Conservation (phyloP, 2,888 invertebrate species). For the Beris morrisii region DNA sequence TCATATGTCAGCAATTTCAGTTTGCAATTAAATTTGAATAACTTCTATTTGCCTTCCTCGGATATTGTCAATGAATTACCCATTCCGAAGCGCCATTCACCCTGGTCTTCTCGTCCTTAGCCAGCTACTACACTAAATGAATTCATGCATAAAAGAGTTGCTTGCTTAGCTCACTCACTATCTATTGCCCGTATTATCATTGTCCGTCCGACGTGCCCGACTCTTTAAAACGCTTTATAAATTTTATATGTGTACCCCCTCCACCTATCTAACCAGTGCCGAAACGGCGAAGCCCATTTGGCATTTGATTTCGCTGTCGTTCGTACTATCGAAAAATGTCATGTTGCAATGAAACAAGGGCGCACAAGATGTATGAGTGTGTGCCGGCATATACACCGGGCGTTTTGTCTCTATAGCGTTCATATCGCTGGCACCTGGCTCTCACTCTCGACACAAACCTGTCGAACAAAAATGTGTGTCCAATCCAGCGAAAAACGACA, state of each 20-base stretch:
- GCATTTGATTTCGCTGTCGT: conserved; percentile 24
- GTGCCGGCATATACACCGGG: too few species aligned
- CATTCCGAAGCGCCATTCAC: background rate
- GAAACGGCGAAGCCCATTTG: conserved; percentile 6
- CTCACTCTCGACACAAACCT: too few species aligned
- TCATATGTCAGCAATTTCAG: conserved; percentile 12
- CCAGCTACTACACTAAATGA: background rate
- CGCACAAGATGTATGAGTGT: too few species aligned
- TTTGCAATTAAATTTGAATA: conserved; percentile 29
- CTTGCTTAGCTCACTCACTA: conserved; percentile 24
- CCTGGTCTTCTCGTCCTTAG: background rate
- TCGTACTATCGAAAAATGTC: conserved; percentile 22
- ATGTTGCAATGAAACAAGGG: conserved; percentile 16
- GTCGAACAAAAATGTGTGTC: too few species aligned
- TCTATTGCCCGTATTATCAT: conserved; percentile 19
- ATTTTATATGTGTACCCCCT: conserved; percentile 16
- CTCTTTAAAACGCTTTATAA: conserved; percentile 27
- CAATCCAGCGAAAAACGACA: background rate
- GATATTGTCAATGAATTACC: conserved; percentile 25
- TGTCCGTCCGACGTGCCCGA: conserved; percentile 7
- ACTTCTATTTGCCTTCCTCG: conserved; percentile 23
- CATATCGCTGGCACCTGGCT: too few species aligned
- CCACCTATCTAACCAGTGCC: background rate
- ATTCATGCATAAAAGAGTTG: conserved; percentile 24
- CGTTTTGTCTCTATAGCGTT: too few species aligned